Base-by-base conservation (phyloP, 2,888 invertebrate species). In the Troides aeacus region DNA sequence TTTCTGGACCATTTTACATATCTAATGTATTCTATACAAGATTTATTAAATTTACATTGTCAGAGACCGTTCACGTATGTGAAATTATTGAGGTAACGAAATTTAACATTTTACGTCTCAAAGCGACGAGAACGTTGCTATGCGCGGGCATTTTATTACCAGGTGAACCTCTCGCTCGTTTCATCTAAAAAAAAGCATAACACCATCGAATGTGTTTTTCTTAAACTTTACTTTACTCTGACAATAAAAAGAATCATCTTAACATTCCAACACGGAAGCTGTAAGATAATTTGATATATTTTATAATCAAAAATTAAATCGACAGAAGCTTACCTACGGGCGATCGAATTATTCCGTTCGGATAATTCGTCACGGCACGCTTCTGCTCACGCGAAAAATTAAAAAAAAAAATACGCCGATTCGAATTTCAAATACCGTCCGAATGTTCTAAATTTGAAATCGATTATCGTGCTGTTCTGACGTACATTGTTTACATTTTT, bases 261-360 rank as follows among this genome's bases (percentile, higher is more conserved):
- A 12, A 73, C 75, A 87, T 86, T 83, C 84, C 77, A 77, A 79
- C 90, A 90, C 88, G 90, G 86, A 85, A 90, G 88, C 86, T 77
- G 68, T 75, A 76, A 79, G 77, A 73, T 80, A 77, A 75, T 74
- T 74, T 68, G 62, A 73, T 74, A 74, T 64, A 73, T 74, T 74
- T 74, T 70, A 24, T 58, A 72, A 70, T 72, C 69, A 50, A 68
- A 69, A 65, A 76, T 77, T 74, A 62, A 70, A 71, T 74, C 79
- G 79, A 79, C 86, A 87, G 86, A 82, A 87, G 86, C 88, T 85
- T 85, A 84, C 84, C 79, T 76, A 75, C 75, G 73, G 66, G 77
- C 77, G 84, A 86, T 84, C 84, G 85, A 84, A 84, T 83, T 73
- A 73, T 76, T 61, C 57, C 46, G 57, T 75, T 74, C 72, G 71